Conservation (phyloP, 2,113 vertebrate genomes). For the Pollimyrus isidori region DNA sequence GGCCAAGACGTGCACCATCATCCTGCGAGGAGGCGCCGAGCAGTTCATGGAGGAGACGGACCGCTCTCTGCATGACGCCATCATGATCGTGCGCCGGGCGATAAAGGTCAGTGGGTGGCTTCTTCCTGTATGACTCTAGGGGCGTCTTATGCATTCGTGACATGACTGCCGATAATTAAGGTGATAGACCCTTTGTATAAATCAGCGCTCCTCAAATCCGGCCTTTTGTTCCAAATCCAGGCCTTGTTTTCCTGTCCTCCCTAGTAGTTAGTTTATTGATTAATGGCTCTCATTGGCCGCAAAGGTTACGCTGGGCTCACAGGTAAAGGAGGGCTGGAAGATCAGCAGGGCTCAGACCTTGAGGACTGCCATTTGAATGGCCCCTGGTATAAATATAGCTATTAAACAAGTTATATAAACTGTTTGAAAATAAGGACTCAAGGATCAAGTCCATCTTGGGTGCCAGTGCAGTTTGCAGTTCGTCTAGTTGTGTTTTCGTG, state of each 20-base stretch:
- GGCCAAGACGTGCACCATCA: conserved; percentile 89
- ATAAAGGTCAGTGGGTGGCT: conserved; percentile 73
- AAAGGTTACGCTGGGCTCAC: not conserved
- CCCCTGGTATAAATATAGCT: not conserved
- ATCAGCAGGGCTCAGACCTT: not conserved
- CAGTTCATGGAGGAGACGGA: conserved; percentile 99
- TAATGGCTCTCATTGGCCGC: not conserved
- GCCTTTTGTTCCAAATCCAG: not conserved
- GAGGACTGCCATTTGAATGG: not conserved
- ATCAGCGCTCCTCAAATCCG: not conserved
- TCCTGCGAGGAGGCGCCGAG: conserved; percentile 86
- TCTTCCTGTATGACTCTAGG: not conserved
- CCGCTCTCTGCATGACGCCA: conserved; percentile 90
- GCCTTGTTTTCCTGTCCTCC: not conserved
- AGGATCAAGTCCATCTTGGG: not conserved
- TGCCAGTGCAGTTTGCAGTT: not conserved
- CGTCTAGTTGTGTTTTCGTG: not conserved
- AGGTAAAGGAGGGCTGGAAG: not conserved
- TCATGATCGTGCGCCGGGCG: conserved; percentile 95
- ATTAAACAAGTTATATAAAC: not conserved
- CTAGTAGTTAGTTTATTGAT: not conserved
- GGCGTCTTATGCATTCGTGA: not conserved
- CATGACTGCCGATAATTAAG: not conserved
- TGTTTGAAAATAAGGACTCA: not conserved
- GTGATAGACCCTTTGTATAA: not conserved